Conservation (phyloP, 2,113 vertebrate genomes). For the Notothenia coriiceps region DNA sequence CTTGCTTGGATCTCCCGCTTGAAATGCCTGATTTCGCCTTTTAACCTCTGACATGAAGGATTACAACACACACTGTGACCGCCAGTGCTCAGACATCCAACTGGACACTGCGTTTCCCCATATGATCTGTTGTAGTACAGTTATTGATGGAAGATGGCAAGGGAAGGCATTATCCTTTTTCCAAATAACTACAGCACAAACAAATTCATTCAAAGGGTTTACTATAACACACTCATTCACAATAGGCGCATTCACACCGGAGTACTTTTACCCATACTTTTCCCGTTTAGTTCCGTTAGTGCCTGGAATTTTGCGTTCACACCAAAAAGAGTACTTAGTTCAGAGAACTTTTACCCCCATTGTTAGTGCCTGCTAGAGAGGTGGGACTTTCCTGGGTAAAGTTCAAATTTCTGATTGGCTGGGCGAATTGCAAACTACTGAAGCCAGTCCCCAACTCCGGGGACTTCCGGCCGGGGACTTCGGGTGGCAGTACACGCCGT, state of each 20-base stretch:
- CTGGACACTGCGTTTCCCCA: neutral
- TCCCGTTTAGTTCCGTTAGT: no score
- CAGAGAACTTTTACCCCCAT: no score
- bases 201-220: neutral
- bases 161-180: neutral
- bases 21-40: slow-evolving; percentile 60
- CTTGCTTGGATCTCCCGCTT: slow-evolving; percentile 50
- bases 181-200: neutral
- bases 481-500: no score
- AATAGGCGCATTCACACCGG: neutral
- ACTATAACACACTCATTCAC: neutral
- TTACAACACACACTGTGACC: slow-evolving; percentile 28
- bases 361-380: no score
- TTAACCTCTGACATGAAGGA: slow-evolving; percentile 62
- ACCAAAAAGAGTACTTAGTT: no score
- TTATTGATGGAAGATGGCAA: neutral
- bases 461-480: no score
- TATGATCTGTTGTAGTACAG: neutral
- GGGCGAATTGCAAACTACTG: no score
- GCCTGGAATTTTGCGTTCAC: no score
- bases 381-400: no score
- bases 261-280: no score
- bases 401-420: no score
- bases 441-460: no score
- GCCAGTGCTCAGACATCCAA: slow-evolving; percentile 4